phyloP scores from a whole-genome alignment of 2,113 vertebrate genomes.

The Melanerpes formicivorus region DNA sequence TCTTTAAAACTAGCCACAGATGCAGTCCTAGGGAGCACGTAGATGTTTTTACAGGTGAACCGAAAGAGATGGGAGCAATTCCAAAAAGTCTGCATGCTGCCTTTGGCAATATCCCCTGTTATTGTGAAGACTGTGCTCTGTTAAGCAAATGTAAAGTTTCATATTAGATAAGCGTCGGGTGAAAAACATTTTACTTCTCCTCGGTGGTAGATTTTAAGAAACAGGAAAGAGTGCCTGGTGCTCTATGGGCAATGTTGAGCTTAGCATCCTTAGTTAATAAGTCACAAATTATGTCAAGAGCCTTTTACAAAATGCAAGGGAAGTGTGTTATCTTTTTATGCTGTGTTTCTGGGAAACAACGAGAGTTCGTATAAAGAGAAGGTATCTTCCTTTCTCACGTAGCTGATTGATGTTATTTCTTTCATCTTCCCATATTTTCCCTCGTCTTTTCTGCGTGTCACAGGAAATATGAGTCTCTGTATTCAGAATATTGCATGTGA shows the following conservation, averaged over 20 bases:
- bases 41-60: slow-evolving; percentile 92
- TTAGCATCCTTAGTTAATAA: slow-evolving; percentile 72
- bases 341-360: slow-evolving; percentile 75
- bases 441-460: slow-evolving; percentile 58
- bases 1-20: slow-evolving; percentile 87
- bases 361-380: slow-evolving; percentile 71
- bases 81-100: slow-evolving; percentile 84
- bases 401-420: slow-evolving; percentile 66
- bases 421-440: slow-evolving; percentile 65
- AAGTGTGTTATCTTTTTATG: slow-evolving; percentile 74
- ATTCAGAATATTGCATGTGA: slow-evolving; percentile 45
- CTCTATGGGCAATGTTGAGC: slow-evolving; percentile 46
- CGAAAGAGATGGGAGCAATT: slow-evolving; percentile 85
- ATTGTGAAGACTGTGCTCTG: slow-evolving; percentile 85
- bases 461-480: slow-evolving; percentile 59
- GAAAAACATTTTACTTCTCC: slow-evolving; percentile 76
- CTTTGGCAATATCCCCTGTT: slow-evolving; percentile 85
- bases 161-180: slow-evolving; percentile 78
- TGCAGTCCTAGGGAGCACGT: slow-evolving; percentile 84
- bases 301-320: slow-evolving; percentile 72
- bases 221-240: slow-evolving; percentile 51
- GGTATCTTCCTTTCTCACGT: slow-evolving; percentile 69
- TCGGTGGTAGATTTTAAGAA: slow-evolving; percentile 71
- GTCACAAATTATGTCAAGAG: slow-evolving; percentile 73
- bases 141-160: slow-evolving; percentile 84